Conservation (phyloP, 2,888 invertebrate species). For the Plebejus melissa region DNA sequence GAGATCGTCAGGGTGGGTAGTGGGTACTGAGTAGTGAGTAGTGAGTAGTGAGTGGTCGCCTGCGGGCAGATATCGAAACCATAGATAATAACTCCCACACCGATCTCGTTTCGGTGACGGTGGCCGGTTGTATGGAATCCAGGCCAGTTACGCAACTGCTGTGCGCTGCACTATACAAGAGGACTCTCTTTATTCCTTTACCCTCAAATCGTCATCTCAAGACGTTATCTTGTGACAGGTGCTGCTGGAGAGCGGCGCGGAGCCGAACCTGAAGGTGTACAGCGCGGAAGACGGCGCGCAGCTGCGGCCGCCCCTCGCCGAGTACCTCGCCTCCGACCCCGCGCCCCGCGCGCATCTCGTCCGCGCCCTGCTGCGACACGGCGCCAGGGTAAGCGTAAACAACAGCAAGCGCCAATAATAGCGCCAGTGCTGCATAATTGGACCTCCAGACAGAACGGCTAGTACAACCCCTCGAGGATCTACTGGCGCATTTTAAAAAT, state of each 20-base stretch:
- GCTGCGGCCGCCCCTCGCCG: slow-evolving; percentile 88
- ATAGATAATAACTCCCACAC: not conserved
- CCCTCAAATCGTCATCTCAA: too few relatives aligned
- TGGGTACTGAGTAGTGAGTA: too few relatives aligned
- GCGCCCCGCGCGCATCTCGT: slow-evolving; percentile 83
- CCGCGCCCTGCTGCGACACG: slow-evolving; percentile 84
- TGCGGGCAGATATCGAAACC: not conserved
- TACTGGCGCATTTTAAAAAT: too few relatives aligned
- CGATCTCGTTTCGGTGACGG: too few relatives aligned
- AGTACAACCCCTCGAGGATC: too few relatives aligned
- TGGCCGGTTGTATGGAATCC: too few relatives aligned
- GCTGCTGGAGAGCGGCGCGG: slow-evolving; percentile 84
- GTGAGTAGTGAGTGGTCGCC: slow-evolving; percentile 28
- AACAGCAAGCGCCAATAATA: not conserved
- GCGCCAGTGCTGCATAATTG: too few relatives aligned
- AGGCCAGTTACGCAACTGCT: too few relatives aligned
- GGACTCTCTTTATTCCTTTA: too few relatives aligned
- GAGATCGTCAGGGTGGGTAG: slow-evolving; percentile 73
- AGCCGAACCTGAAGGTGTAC: slow-evolving; percentile 86
- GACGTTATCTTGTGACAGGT: slow-evolving; percentile 56
- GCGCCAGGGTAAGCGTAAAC: slow-evolving; percentile 82
- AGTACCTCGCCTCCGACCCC: slow-evolving; percentile 88
- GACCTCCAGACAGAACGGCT: too few relatives aligned
- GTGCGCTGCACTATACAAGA: too few relatives aligned
- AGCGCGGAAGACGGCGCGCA: slow-evolving; percentile 86